Evolutionary conservation across 1,140 invertebrate species (phyloP).

Genomic region (Calliopsis andreniformis): DNA sequence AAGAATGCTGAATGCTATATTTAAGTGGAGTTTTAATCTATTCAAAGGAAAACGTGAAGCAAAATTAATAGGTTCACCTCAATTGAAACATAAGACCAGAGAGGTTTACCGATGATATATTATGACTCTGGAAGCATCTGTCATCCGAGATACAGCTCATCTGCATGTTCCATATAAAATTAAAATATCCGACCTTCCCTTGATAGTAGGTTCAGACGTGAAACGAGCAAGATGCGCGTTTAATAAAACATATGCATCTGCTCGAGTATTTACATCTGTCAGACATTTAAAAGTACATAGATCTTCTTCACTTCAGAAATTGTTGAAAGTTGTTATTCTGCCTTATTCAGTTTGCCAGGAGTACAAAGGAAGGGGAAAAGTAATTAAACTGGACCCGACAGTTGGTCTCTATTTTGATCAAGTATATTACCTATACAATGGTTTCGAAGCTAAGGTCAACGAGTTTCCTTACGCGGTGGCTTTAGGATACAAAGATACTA

Average conservation of each 20-base stretch:
- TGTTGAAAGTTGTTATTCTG: no score
- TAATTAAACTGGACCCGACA: neutral
- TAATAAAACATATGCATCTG: no score
- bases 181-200: neutral
- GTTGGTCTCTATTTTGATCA: slow-evolving; percentile 47
- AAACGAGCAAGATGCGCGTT: neutral
- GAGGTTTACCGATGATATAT: neutral
- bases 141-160: neutral
- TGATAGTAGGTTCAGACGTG: neutral
- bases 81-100: neutral
- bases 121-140: neutral
- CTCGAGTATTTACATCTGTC: no score
- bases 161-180: slow-evolving; percentile 8
- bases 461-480: slow-evolving; percentile 76
- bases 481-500: slow-evolving; percentile 66
- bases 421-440: slow-evolving; percentile 61
- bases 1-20: no score
- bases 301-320: neutral
- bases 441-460: slow-evolving; percentile 26
- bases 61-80: neutral
- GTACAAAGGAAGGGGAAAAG: slow-evolving; percentile 69
- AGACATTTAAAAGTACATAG: no score
- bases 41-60: no score
- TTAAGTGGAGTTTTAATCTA: no score
- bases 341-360: slow-evolving; percentile 71